These are phyloP conservation scores for Salvelinus fontinalis DNA, from an alignment of 2,113 vertebrate species.

Conservation along the genomic window DNA sequence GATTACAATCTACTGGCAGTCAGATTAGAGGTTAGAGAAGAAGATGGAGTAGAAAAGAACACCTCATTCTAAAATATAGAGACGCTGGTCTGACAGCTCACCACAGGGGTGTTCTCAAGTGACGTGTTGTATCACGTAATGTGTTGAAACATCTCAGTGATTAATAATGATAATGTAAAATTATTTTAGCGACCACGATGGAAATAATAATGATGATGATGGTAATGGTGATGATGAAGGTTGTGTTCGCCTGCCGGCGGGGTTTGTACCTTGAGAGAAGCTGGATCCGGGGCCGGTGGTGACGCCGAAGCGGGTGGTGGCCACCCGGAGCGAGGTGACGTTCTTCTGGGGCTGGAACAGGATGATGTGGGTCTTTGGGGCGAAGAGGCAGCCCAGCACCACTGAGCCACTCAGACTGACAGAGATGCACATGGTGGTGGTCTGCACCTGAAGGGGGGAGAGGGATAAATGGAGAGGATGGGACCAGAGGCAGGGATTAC, in stretches of 20 bases:
- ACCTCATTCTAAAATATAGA: too few species aligned
- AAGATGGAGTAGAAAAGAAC: not conserved
- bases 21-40: not conserved
- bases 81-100: too few species aligned
- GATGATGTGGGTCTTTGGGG: slow-evolving; percentile 96
- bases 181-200: not conserved
- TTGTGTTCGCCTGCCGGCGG: not conserved
- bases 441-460: slow-evolving; percentile 84
- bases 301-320: slow-evolving; percentile 87
- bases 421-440: slow-evolving; percentile 97
- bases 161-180: not conserved
- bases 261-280: slow-evolving; percentile 81
- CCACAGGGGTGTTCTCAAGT: too few species aligned
- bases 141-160: not conserved
- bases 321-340: slow-evolving; percentile 84
- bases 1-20: not conserved
- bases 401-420: slow-evolving; percentile 97
- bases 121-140: too few species aligned
- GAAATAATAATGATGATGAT: not conserved
- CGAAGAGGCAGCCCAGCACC: slow-evolving; percentile 93
- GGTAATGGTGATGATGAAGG: not conserved
- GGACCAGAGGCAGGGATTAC: not conserved
- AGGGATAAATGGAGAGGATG: not conserved
- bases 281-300: slow-evolving; percentile 80
- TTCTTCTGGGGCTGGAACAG: slow-evolving; percentile 99